A percentile compares a stretch with the other conserved stretches of the same genome.
Conservation (phyloP, 2,797 vertebrate genomes). For the Acipenser transmontanus region DNA sequence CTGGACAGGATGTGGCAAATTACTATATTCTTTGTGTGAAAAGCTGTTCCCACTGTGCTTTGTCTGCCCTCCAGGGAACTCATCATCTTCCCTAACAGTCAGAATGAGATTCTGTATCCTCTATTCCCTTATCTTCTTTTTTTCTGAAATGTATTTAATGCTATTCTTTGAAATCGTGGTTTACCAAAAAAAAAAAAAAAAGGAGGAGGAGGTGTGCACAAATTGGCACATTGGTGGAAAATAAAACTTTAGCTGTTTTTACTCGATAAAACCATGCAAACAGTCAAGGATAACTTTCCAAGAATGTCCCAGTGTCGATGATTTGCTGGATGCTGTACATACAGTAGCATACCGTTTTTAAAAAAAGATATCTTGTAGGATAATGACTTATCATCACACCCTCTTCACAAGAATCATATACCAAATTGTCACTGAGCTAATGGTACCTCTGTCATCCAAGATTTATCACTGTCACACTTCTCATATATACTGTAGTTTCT, state of each 20-base stretch:
- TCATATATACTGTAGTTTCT: neutral
- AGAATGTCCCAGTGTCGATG: neutral
- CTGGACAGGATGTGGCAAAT: constrained; percentile 79
- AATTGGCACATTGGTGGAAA: no score
- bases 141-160: constrained; percentile 32
- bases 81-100: constrained; percentile 93
- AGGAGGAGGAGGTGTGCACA: no score
- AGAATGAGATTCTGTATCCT: constrained; percentile 85
- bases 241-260: no score
- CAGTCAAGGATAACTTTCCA: neutral
- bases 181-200: constrained; percentile 35
- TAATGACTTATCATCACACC: constrained; percentile 41
- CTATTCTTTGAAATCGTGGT: constrained; percentile 51
- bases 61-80: constrained; percentile 79
- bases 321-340: no score
- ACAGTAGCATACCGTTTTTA: constrained; percentile 6
- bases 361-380: neutral
- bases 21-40: constrained; percentile 77
- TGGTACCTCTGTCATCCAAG: constrained; percentile 59
- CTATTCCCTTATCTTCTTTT: constrained; percentile 69
- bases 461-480: constrained; percentile 44
- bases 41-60: constrained; percentile 74
- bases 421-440: constrained; percentile 53
- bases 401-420: constrained; percentile 38
- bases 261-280: neutral